phyloP scores from a whole-genome alignment of 2,113 vertebrate species.

The Tautogolabrus adspersus region DNA sequence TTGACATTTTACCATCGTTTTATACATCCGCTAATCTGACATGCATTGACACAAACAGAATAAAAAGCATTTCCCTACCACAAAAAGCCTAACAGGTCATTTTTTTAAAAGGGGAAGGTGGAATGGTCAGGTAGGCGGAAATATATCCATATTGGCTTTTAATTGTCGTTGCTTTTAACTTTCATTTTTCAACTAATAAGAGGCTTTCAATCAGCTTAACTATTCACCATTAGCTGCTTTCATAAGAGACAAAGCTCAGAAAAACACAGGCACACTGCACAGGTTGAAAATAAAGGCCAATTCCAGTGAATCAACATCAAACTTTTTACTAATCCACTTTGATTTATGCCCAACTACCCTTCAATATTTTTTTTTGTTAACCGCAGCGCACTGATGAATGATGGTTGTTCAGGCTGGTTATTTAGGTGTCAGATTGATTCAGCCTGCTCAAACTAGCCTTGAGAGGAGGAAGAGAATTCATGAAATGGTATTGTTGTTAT shows the following conservation, averaged over 20 bases:
- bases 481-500: no score
- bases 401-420: no score
- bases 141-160: not conserved
- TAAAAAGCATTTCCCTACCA: not conserved
- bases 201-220: not conserved
- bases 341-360: no score
- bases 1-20: not conserved
- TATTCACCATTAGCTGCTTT: not conserved
- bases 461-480: no score
- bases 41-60: not conserved
- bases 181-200: not conserved
- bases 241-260: not conserved
- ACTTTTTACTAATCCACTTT: not conserved
- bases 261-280: not conserved
- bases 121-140: not conserved
- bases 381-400: no score
- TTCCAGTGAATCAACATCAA: no score
- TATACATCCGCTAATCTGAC: not conserved
- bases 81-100: not conserved
- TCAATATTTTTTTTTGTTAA: no score
- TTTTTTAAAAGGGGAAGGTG: no score
- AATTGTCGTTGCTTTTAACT: not conserved
- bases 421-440: no score
- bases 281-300: no score
- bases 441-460: no score